phyloP scores from a whole-genome alignment of 2,113 vertebrate species.

The Galeopterus variegatus region DNA sequence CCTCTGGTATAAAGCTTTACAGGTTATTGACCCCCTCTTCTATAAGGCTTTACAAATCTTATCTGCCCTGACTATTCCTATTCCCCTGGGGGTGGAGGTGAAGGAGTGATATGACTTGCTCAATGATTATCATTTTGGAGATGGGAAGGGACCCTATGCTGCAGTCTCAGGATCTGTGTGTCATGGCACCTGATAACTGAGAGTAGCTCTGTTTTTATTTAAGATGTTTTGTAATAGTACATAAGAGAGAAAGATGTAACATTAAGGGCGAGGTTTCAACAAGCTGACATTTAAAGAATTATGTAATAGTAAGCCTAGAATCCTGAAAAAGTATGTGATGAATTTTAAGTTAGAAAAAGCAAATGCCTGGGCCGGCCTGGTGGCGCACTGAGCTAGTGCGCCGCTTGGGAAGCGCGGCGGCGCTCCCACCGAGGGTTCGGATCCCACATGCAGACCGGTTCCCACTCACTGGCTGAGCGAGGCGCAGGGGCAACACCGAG shows the following conservation, averaged over 20 bases:
- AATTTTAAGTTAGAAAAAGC: slow-evolving; percentile 78
- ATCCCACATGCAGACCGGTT: too few species aligned
- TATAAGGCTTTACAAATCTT: neutral
- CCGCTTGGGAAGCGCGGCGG: too few species aligned
- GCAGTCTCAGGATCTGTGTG: neutral
- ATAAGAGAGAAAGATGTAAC: slow-evolving; percentile 55
- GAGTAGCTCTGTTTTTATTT: slow-evolving; percentile 69
- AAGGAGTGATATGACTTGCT: neutral
- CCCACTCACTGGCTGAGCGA: too few species aligned
- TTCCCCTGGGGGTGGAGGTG: neutral
- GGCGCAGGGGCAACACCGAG: too few species aligned
- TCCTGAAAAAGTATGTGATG: slow-evolving; percentile 75
- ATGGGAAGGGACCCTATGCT: neutral
- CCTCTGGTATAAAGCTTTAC: slow-evolving; percentile 39
- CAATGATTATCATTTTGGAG: slow-evolving; percentile 3
- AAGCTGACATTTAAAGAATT: slow-evolving; percentile 81
- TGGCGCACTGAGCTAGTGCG: too few species aligned
- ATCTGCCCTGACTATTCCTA: neutral
- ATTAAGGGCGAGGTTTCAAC: slow-evolving; percentile 69
- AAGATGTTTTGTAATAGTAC: slow-evolving; percentile 74
- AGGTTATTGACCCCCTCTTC: neutral
- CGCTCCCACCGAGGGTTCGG: too few species aligned
- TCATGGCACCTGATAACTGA: slow-evolving; percentile 28
- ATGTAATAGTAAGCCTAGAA: slow-evolving; percentile 71
- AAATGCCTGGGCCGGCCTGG: too few species aligned